These are phyloP conservation scores for Ranitomeya variabilis DNA, from an alignment of 2,113 vertebrate genomes.

Conservation along the genomic window DNA sequence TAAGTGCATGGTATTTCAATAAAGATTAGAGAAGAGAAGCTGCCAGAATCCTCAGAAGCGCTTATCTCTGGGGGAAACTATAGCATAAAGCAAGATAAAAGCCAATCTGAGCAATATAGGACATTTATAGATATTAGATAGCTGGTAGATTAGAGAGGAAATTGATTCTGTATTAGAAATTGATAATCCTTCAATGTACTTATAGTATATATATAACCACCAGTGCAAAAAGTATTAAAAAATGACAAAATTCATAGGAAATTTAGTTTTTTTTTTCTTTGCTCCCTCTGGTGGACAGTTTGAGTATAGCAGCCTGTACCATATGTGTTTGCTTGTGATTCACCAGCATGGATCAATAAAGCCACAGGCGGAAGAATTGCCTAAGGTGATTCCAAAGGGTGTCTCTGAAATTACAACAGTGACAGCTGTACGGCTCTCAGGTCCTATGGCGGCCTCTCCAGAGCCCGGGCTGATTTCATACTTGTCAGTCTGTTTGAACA, in stretches of 20 bases:
- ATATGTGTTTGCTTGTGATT: slow-evolving; percentile 14
- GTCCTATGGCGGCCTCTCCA: slow-evolving; percentile 8
- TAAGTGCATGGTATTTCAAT: not conserved
- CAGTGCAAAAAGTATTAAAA: no score
- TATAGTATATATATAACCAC: not conserved
- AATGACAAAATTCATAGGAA: not conserved
- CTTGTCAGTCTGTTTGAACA: slow-evolving; percentile 31
- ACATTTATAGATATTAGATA: not conserved
- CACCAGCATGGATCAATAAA: slow-evolving; percentile 30
- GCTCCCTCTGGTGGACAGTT: slow-evolving; percentile 25
- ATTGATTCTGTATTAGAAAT: not conserved
- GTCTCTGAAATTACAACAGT: slow-evolving; percentile 37
- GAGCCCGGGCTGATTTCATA: not conserved
- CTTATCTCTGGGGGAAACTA: not conserved
- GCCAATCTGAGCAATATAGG: not conserved
- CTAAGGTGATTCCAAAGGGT: slow-evolving; percentile 33
- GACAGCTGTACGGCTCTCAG: slow-evolving; percentile 23
- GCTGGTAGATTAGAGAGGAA: not conserved
- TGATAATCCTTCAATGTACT: not conserved
- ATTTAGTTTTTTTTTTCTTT: not conserved
- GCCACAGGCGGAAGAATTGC: slow-evolving; percentile 39
- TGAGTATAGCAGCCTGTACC: not conserved
- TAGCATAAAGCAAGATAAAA: not conserved
- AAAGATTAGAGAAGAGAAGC: not conserved
- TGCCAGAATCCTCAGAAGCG: not conserved